Percentiles rank a stretch among this genome's conserved stretches.
Conservation (phyloP, 2,888 invertebrate genomes). For the Hermodice carunculata region DNA sequence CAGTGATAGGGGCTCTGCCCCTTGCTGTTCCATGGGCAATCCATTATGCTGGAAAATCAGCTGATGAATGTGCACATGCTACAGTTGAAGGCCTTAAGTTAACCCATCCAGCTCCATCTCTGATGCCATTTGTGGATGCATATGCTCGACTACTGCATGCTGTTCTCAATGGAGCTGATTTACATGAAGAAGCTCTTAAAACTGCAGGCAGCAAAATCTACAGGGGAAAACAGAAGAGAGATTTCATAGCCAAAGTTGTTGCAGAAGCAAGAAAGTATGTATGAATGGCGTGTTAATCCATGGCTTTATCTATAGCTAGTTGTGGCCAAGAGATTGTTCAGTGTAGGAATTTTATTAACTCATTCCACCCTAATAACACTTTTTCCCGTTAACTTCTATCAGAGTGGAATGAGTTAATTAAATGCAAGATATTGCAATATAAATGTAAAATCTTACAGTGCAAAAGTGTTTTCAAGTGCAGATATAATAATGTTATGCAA, state of each 20-base stretch:
- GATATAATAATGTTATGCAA: too few relatives aligned
- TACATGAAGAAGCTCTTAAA: constrained; percentile 45
- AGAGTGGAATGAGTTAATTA: too few relatives aligned
- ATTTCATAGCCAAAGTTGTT: constrained; percentile 41
- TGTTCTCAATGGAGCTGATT: constrained; percentile 53
- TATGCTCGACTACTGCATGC: constrained; percentile 54
- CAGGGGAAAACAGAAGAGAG: constrained; percentile 49
- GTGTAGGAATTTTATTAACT: too few relatives aligned
- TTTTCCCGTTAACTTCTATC: too few relatives aligned
- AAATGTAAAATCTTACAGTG: too few relatives aligned
- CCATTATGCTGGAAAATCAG: constrained; percentile 51
- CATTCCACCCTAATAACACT: too few relatives aligned
- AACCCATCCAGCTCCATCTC: constrained; percentile 54
- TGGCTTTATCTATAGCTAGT: background rate
- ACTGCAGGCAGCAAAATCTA: constrained; percentile 45
- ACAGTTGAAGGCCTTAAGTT: constrained; percentile 54
- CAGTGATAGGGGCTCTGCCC: constrained; percentile 53
- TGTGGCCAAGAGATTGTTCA: too few relatives aligned
- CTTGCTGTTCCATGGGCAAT: constrained; percentile 60
- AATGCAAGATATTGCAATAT: too few relatives aligned
- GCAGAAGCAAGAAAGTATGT: constrained; percentile 37
- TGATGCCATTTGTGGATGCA: constrained; percentile 51
- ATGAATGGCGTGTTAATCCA: background rate
- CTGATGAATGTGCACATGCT: constrained; percentile 51
- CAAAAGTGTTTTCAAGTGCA: too few relatives aligned